These are phyloP conservation scores for Cantharis rustica DNA, from an alignment of 2,888 invertebrate species.

Conservation along the genomic window DNA sequence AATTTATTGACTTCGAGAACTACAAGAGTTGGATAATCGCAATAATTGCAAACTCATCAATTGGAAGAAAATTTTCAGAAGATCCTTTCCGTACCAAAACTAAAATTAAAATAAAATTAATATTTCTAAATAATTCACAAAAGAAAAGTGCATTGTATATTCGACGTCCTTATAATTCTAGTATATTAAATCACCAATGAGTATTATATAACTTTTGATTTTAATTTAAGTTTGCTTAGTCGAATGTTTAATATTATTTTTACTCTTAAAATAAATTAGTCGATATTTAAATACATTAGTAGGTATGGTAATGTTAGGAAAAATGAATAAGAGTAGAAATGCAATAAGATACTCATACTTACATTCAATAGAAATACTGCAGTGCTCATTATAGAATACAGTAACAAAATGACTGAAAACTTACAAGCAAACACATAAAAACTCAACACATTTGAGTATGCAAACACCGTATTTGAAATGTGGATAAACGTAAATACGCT, in stretches of 20 bases:
- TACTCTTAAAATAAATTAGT: neutral
- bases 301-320: neutral
- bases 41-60: too few relatives aligned
- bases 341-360: neutral
- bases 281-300: neutral
- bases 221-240: neutral
- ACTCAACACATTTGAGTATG: conserved; percentile 8
- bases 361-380: neutral
- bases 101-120: too few relatives aligned
- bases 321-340: neutral
- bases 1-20: too few relatives aligned
- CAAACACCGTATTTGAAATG: conserved; percentile 11
- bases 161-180: neutral
- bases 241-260: neutral
- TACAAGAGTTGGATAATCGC: too few relatives aligned
- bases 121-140: too few relatives aligned
- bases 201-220: neutral
- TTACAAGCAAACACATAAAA: conserved; percentile 14
- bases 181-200: neutral
- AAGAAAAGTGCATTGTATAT: neutral
- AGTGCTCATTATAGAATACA: conserved; percentile 1
- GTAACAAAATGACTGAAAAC: conserved; percentile 18
- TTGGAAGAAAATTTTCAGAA: too few relatives aligned
- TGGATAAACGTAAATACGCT: conserved; percentile 31
- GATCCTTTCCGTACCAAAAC: too few relatives aligned